phyloP scores from a whole-genome alignment of 2,888 invertebrate genomes.

The Troides aeacus region DNA sequence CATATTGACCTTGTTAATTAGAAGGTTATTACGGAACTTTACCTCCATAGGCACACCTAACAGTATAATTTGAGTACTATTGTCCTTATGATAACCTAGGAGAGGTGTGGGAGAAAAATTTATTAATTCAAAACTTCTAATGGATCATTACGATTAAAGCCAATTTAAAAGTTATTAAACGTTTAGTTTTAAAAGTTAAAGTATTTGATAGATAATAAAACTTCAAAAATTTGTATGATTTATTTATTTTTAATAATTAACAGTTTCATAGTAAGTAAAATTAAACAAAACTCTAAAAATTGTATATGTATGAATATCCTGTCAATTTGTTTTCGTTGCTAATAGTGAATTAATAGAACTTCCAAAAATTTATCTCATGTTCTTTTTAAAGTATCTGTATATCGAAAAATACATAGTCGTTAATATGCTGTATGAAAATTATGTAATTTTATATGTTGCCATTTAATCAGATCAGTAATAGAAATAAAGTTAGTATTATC shows the following conservation, averaged over 20 bases:
- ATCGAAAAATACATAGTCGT: no score
- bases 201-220: neutral
- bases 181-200: no score
- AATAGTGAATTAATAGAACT: neutral
- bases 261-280: no score
- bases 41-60: conserved; percentile 23
- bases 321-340: neutral
- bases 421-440: no score
- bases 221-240: neutral
- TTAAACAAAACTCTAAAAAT: no score
- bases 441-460: no score
- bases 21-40: conserved; percentile 28
- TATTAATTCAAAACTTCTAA: no score
- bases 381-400: neutral
- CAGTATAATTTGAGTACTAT: neutral
- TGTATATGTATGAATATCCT: no score
- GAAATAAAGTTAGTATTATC: conserved; percentile 51
- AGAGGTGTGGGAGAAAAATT: neutral
- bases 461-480: conserved; percentile 46
- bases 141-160: no score
- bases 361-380: neutral
- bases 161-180: no score
- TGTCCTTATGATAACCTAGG: conserved; percentile 1
- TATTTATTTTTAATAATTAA: neutral
- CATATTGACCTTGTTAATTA: conserved; percentile 12